A percentile compares a stretch with the other conserved stretches of the same genome.
Evolutionary conservation across 2,888 invertebrate genomes (phyloP).

Genomic region (Patella caerulea): DNA sequence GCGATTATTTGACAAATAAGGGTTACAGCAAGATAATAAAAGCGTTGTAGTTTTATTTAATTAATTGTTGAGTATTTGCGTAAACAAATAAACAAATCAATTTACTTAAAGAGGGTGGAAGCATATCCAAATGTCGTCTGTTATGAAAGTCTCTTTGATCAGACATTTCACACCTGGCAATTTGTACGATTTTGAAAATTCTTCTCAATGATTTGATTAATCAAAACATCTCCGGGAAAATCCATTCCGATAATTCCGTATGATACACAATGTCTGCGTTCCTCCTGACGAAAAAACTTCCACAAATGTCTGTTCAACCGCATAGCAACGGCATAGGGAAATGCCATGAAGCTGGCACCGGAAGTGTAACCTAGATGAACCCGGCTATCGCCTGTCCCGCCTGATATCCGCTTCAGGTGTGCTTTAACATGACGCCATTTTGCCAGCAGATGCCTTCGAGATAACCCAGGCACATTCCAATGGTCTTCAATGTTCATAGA

Average conservation of each 20-base stretch:
- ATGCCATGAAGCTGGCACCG: background rate
- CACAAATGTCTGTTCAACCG: background rate
- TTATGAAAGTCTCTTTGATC: too few relatives aligned
- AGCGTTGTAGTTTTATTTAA: too few relatives aligned
- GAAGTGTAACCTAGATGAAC: background rate
- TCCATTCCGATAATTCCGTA: background rate
- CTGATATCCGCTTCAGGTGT: background rate
- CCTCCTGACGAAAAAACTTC: background rate
- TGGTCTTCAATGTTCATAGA: background rate
- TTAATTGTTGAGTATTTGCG: too few relatives aligned
- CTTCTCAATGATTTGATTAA: background rate
- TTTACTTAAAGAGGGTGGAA: too few relatives aligned
- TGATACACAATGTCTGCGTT: background rate
- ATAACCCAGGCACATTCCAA: background rate
- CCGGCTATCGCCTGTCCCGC: background rate
- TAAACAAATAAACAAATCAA: too few relatives aligned
- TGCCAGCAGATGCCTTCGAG: background rate
- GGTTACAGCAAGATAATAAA: too few relatives aligned
- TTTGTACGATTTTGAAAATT: background rate
- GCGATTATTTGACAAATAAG: too few relatives aligned
- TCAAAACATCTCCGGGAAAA: background rate
- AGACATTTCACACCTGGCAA: too few relatives aligned
- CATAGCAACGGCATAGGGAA: background rate
- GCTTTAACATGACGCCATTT: background rate
- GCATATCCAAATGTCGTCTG: too few relatives aligned